These are phyloP conservation scores for Otus sunia DNA, from an alignment of 2,113 vertebrate genomes.

Conservation along the genomic window DNA sequence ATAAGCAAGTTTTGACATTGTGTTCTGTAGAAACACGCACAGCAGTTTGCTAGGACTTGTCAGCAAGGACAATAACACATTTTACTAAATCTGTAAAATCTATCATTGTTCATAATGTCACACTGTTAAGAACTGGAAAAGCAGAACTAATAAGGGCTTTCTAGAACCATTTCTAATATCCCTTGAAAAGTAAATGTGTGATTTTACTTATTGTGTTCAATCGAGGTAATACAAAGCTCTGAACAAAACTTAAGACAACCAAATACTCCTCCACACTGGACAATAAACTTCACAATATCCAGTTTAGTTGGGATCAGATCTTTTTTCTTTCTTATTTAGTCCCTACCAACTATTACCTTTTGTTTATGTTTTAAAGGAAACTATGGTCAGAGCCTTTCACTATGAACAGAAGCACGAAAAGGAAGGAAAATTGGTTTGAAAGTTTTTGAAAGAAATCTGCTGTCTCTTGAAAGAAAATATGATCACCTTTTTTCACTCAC, in stretches of 20 bases:
- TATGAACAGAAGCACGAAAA: not conserved
- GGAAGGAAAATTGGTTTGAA: not conserved
- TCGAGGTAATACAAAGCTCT: not conserved
- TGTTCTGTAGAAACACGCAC: not conserved
- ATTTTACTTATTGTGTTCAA: not conserved
- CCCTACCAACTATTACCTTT: not conserved
- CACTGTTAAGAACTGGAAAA: slow-evolving; percentile 41
- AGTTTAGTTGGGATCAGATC: not conserved
- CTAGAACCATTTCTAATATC: not conserved
- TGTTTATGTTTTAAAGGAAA: not conserved
- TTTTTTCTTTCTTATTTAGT: not conserved
- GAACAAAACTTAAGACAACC: not conserved
- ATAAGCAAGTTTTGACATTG: not conserved
- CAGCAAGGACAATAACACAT: slow-evolving; percentile 25
- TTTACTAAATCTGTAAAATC: slow-evolving; percentile 37
- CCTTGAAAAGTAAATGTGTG: not conserved
- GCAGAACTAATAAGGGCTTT: slow-evolving; percentile 55
- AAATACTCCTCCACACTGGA: not conserved
- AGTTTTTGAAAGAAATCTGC: not conserved
- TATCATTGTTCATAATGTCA: slow-evolving; percentile 40
- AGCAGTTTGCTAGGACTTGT: not conserved
- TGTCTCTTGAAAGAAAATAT: not conserved
- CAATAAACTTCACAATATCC: not conserved
- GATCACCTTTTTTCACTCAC: not conserved
- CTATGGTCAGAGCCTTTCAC: not conserved